Conservation (phyloP, 2,888 invertebrate genomes). For the Cyrtodaria siliqua region DNA sequence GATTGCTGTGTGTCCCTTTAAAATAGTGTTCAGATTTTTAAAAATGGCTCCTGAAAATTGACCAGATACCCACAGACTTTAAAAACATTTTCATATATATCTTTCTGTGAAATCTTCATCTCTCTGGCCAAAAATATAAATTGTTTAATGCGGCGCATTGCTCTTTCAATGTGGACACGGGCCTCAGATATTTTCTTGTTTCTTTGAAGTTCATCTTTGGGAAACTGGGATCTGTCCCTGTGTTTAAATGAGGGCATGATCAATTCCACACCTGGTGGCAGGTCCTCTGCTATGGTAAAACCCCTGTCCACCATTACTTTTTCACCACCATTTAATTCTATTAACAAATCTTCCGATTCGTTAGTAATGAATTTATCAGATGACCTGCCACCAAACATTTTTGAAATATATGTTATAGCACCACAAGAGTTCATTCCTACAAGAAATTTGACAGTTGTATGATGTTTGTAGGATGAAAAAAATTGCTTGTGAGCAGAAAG, state of each 20-base stretch:
- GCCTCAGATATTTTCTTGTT: slow-evolving; percentile 41
- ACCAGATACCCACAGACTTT: slow-evolving; percentile 31
- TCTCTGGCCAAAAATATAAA: slow-evolving; percentile 22
- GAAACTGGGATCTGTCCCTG: slow-evolving; percentile 33
- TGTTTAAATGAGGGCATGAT: slow-evolving; percentile 40
- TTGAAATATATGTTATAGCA: slow-evolving; percentile 46
- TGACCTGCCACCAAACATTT: slow-evolving; percentile 45
- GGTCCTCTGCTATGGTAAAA: slow-evolving; percentile 34
- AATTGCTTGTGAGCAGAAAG: slow-evolving; percentile 36
- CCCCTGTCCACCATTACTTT: slow-evolving; percentile 55
- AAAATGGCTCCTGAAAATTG: slow-evolving; percentile 34
- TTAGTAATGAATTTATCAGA: slow-evolving; percentile 47
- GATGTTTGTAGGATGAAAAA: slow-evolving; percentile 46
- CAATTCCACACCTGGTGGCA: slow-evolving; percentile 27
- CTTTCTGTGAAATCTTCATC: slow-evolving; percentile 29
- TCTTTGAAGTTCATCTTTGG: slow-evolving; percentile 14
- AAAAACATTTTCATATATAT: slow-evolving; percentile 32
- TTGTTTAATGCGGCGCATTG: slow-evolving; percentile 34
- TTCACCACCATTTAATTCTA: slow-evolving; percentile 30
- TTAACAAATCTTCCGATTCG: slow-evolving; percentile 24
- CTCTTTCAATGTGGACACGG: slow-evolving; percentile 34
- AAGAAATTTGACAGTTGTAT: slow-evolving; percentile 45
- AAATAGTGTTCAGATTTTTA: slow-evolving; percentile 16
- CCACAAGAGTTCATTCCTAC: slow-evolving; percentile 53
- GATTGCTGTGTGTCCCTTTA: too few relatives aligned